Conservation (phyloP, 2,113 vertebrate genomes). For the Rhombomys opimus region DNA sequence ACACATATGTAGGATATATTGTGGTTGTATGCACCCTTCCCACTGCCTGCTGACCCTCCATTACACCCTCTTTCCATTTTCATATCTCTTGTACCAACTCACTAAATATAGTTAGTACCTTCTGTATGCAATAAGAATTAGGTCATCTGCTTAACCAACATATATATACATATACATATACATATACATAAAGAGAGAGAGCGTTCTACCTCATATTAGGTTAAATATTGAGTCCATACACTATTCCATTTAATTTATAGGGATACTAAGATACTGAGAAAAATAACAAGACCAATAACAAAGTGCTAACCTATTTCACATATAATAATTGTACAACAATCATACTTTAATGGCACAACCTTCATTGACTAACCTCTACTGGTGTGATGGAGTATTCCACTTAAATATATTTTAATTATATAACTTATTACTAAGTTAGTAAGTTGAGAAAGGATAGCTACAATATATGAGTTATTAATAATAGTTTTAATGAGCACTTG, state of each 20-base stretch:
- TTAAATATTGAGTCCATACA: not conserved
- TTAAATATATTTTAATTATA: not conserved
- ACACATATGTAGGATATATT: not conserved
- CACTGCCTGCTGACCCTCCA: too few relatives aligned
- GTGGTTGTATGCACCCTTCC: not conserved
- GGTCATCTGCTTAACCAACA: not conserved
- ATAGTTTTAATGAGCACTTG: not conserved
- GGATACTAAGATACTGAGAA: not conserved
- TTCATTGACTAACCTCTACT: not conserved
- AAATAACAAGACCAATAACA: not conserved
- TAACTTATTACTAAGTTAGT: not conserved
- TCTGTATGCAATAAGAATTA: not conserved
- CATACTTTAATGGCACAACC: not conserved
- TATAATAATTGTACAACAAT: not conserved
- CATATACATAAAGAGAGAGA: not conserved
- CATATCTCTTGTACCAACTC: not conserved
- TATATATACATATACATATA: not conserved
- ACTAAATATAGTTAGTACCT: not conserved
- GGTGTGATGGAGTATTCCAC: accelerated
- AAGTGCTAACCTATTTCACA: not conserved
- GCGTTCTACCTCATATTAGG: not conserved
- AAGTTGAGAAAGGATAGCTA: not conserved
- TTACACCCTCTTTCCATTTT: not conserved
- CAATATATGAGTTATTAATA: not conserved
- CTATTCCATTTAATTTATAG: not conserved